Evolutionary conservation across 2,888 invertebrate species (phyloP), one percentile per base, ranked within the genome.

Genomic region (Elgonia sp.): DNA sequence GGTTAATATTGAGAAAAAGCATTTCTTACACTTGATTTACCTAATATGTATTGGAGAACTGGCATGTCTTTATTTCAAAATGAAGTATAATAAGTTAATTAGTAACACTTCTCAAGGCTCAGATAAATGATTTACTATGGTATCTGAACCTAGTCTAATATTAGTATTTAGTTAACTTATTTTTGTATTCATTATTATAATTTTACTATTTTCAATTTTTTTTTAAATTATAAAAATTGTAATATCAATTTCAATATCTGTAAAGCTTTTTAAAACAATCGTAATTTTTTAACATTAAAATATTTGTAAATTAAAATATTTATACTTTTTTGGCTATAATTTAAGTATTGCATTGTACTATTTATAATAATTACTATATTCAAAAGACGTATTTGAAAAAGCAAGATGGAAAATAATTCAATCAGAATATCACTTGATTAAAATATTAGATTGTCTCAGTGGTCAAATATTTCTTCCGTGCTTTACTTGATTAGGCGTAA

Each of bases 81-180:
- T 57, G 20, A 57, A 57, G n/a, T 53, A 57, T 20, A 53, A n/a
- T 53, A 53, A 12, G 37, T 29, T 39, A 62, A 16, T 62, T 39
- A 62, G 1, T 39, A 16, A 39, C 40, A 18, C 37, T 10, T 29
- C n/a, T 57, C 57, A 8, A 63, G 50, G 50, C 29, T 69, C 67
- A 69, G 67, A 50, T 69, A 69, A 40, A 69, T 69, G 67, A 50
- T 46, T 69, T 69, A 40, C 50, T 69, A 69, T 69, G 67, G 67
- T 50, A 69, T 69, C 67, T 69, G 67, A 69, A 69, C 50, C 20
- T 42, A 42, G 0, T 29, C 14, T 4, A 14, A 53, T 62, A 12
- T 62, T 57, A 57, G 8, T 1, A 57, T 57, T 57, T 57, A 20
- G 53, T 53, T 5, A 53, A 53, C 53, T 53, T n/a, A n/a, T 53